Conservation (phyloP, 2,113 vertebrate species). For the Echinops telfairi region DNA sequence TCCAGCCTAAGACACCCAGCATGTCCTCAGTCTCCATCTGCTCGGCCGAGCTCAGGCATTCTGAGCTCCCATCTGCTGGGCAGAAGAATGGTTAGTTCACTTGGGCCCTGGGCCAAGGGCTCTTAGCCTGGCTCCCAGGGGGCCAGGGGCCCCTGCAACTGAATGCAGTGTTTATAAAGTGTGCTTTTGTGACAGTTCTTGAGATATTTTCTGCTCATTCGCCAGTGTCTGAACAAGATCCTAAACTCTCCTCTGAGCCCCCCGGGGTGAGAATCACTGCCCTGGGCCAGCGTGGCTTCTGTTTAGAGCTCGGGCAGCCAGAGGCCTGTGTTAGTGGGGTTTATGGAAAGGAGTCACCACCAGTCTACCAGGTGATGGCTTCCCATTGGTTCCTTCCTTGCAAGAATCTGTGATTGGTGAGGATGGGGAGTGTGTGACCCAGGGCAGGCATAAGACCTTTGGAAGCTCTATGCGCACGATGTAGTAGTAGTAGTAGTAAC, state of each 20-base stretch:
- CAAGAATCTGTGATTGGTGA: slow-evolving; percentile 1
- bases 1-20: slow-evolving; percentile 83
- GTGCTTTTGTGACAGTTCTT: neutral
- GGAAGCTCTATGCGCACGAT: neutral
- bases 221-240: neutral
- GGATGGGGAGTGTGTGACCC: neutral
- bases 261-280: neutral
- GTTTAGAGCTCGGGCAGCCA: neutral
- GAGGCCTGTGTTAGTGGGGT: neutral
- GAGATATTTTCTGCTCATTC: neutral
- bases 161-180: neutral
- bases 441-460: neutral
- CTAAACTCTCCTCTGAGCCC: neutral
- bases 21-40: slow-evolving; percentile 91
- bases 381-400: neutral
- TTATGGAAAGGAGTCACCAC: neutral
- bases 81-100: slow-evolving; percentile 57
- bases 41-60: slow-evolving; percentile 91
- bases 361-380: neutral
- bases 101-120: neutral
- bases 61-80: slow-evolving; percentile 92
- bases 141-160: neutral
- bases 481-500: neutral
- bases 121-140: neutral
- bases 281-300: neutral